These are phyloP conservation scores for Spodoptera exigua DNA, from an alignment of 2,888 invertebrate species.

Conservation along the genomic window DNA sequence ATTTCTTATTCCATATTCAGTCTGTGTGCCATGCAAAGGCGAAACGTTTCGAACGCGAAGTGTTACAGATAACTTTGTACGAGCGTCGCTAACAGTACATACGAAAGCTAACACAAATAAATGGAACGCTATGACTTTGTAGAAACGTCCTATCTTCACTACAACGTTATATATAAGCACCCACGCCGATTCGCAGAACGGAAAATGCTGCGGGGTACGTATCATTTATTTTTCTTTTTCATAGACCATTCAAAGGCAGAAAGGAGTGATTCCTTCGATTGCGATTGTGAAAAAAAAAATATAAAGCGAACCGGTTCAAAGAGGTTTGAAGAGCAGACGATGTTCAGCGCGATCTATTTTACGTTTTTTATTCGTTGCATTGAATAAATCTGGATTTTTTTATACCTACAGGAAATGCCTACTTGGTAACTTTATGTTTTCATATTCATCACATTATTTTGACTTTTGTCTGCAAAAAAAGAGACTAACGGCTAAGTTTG, in stretches of 20 bases:
- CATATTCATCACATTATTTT: no score
- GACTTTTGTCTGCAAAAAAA: no score
- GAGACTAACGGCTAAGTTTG: no score
- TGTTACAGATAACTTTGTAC: slow-evolving; percentile 73
- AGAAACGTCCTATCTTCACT: slow-evolving; percentile 55
- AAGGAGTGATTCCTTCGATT: slow-evolving; percentile 63
- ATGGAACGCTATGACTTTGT: slow-evolving; percentile 67
- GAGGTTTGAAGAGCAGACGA: slow-evolving; percentile 53
- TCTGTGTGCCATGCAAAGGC: slow-evolving; percentile 60
- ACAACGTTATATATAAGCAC: slow-evolving; percentile 41
- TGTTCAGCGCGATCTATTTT: slow-evolving; percentile 63
- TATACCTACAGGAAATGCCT: slow-evolving; percentile 20
- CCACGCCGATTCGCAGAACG: slow-evolving; percentile 56
- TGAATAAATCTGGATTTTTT: slow-evolving; percentile 52
- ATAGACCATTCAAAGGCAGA: slow-evolving; percentile 64
- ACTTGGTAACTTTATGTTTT: slow-evolving; percentile 25
- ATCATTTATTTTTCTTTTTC: slow-evolving; percentile 68
- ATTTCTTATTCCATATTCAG: slow-evolving; percentile 63
- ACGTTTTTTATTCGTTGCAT: slow-evolving; percentile 52
- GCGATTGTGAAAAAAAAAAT: slow-evolving; percentile 59
- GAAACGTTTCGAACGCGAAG: slow-evolving; percentile 59
- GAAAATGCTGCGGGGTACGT: slow-evolving; percentile 58
- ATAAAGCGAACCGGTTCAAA: slow-evolving; percentile 54
- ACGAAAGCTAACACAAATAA: slow-evolving; percentile 68
- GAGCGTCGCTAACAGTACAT: slow-evolving; percentile 63